These are phyloP conservation scores for Seison nebaliae DNA, from an alignment of 1,140 invertebrate species.

Conservation along the genomic window DNA sequence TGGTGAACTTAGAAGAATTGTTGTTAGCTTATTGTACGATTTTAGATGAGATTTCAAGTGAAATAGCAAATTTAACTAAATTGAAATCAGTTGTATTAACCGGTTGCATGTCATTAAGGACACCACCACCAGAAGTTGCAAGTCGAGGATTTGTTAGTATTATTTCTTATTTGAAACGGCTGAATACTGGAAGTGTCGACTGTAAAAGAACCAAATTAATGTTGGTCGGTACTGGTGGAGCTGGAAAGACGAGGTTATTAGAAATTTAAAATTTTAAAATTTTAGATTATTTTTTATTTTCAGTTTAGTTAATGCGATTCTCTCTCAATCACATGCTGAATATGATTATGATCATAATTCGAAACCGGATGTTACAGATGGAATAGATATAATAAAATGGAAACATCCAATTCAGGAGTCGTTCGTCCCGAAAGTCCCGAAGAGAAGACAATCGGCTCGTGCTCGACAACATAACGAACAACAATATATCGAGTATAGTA, in stretches of 20 bases:
- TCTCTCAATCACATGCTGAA: slow-evolving; percentile 17
- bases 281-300: neutral
- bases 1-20: slow-evolving; percentile 10
- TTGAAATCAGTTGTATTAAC: slow-evolving; percentile 18
- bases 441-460: too few species aligned
- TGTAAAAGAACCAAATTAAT: slow-evolving; percentile 26
- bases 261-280: slow-evolving; percentile 3
- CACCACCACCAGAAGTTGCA: slow-evolving; percentile 22
- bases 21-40: slow-evolving; percentile 7
- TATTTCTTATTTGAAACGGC: slow-evolving; percentile 19
- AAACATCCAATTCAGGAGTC: slow-evolving; percentile 16
- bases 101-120: slow-evolving; percentile 20
- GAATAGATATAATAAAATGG: slow-evolving; percentile 24
- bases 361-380: slow-evolving; percentile 19
- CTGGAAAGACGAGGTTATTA: slow-evolving; percentile 25
- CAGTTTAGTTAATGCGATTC: slow-evolving; percentile 2
- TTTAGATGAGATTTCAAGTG: slow-evolving; percentile 15
- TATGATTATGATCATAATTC: slow-evolving; percentile 14
- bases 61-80: slow-evolving; percentile 17
- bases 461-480: neutral
- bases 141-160: slow-evolving; percentile 19
- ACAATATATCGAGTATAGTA: slow-evolving; percentile 18
- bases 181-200: slow-evolving; percentile 18
- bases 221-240: slow-evolving; percentile 25
- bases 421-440: too few species aligned